Conservation (phyloP, 2,113 vertebrate species). For the Pseudonaja textilis region DNA sequence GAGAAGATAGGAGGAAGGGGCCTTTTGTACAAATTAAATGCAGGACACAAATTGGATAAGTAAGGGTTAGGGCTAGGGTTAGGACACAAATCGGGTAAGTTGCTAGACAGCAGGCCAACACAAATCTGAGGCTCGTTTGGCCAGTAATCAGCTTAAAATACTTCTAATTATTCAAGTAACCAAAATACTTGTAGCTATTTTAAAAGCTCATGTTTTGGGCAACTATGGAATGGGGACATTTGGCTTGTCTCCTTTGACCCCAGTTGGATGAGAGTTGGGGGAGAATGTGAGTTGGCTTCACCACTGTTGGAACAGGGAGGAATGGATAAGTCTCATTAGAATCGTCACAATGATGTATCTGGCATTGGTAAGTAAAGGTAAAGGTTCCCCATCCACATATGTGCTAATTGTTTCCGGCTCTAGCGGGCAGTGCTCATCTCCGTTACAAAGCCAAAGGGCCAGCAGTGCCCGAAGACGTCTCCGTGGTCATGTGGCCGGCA, state of each 20-base stretch:
- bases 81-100: background rate
- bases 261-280: background rate
- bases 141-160: background rate
- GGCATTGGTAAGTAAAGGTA: background rate
- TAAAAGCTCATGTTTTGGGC: background rate
- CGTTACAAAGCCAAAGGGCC: no score
- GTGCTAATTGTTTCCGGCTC: no score
- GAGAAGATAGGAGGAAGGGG: background rate
- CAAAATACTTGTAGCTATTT: background rate
- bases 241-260: background rate
- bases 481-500: no score
- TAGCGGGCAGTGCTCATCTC: no score
- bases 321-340: background rate
- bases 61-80: no score
- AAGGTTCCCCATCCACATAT: no score
- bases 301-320: background rate
- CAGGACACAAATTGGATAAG: background rate
- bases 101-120: background rate
- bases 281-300: background rate
- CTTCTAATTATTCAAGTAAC: background rate
- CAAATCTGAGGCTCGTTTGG: background rate
- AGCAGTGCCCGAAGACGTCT: no score
- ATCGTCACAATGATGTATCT: background rate
- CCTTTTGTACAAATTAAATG: background rate
- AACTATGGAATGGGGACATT: background rate